phyloP scores from a whole-genome alignment of 1,140 invertebrate genomes.

The Bacillus rossius region DNA sequence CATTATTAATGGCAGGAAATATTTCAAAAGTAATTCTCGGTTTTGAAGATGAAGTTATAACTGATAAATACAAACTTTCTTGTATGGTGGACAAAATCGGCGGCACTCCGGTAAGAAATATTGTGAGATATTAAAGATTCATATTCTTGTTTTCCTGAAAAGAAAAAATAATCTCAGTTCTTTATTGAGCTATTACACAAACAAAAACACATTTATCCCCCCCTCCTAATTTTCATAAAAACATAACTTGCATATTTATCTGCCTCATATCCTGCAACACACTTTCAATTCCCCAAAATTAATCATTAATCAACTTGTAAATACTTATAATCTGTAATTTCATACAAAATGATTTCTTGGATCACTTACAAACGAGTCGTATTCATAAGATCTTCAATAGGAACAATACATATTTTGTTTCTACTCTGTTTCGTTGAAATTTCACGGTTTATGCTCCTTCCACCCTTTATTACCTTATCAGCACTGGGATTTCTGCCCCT shows the following conservation, averaged over 20 bases:
- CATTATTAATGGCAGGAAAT: constrained; percentile 3
- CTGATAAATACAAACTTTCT: constrained; percentile 52
- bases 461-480: not conserved
- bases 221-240: no score
- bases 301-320: no score
- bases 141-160: no score
- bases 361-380: not conserved
- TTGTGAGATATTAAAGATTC: no score
- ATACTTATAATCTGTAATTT: no score
- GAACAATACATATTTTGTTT: not conserved
- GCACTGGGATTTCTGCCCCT: not conserved
- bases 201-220: no score
- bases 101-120: constrained; percentile 56
- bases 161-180: no score
- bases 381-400: not conserved
- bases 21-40: constrained; percentile 52
- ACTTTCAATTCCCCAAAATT: no score
- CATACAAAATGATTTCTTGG: no score
- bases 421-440: not conserved
- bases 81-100: constrained; percentile 70
- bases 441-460: not conserved
- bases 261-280: no score
- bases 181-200: no score
- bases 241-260: no score
- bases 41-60: constrained; percentile 60